Base-by-base conservation (phyloP, 2,888 invertebrate genomes). In the Pollenia griseotomentosa region DNA sequence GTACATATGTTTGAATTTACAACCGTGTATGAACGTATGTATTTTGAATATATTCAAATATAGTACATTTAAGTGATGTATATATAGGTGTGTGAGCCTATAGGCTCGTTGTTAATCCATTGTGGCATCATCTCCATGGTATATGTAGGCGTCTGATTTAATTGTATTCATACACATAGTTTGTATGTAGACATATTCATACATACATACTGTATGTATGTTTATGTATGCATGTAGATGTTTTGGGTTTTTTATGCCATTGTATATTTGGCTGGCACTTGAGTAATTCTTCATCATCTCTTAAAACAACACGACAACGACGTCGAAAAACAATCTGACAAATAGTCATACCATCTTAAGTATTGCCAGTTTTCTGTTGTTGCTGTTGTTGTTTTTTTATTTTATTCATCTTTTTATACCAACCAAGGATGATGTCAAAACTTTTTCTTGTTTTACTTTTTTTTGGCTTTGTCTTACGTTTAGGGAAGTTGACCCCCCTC, bases 251-350 rank as follows among this genome's bases (percentile, higher is more conserved):
- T 78, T 80, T 59, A 46, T 80, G 70, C 68, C 78, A 68, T 84
- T 83, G 77, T 87, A 68, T 79, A 73, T 83, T 84, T 84, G 78
- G 84, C 84, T 87, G 84, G 78, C 87, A 87, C 87, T 87, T 87
- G 87, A 87, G 78, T 82, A 84, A 87, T 87, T 87, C 84, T 87
- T 87, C 78, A 84, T 87, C 84, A 84, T 78, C 84, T 87, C 84
- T 87, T 87, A 75, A 79, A 80, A 80, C 79, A 85, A 80, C 74
- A 84, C 44, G 33, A 79, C 61, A 71, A 79, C 66, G 79, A 73
- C 53, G 59, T 42, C 59, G 14, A 61, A 74, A 84, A 80, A 74
- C 68, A 85, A 80, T 68, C 61, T 85, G 68, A 79, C 61, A 85
- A 75, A 80, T 80, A 80, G 79, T 66, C 71, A 61, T 53, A 68